Conservation (phyloP, 2,113 vertebrate genomes). For the Eclectus roratus region DNA sequence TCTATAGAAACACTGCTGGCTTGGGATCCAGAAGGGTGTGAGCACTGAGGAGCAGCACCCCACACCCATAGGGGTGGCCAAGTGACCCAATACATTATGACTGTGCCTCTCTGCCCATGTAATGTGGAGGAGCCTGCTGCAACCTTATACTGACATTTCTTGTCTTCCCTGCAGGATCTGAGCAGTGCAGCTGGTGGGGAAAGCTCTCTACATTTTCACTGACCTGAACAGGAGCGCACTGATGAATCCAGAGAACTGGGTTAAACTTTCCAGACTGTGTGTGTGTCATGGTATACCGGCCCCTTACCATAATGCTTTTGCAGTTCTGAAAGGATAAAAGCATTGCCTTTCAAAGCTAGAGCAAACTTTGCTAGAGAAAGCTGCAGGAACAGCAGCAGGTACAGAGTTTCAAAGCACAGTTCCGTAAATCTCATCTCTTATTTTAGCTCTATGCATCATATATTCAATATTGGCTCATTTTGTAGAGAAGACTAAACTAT, state of each 20-base stretch:
- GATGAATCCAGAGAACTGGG: fast-evolving
- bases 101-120: neutral
- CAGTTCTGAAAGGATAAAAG: neutral
- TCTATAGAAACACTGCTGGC: neutral
- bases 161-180: neutral
- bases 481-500: neutral
- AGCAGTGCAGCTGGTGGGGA: neutral
- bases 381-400: neutral
- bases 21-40: neutral
- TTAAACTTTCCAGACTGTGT: neutral
- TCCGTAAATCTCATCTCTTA: neutral
- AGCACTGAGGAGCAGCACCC: neutral
- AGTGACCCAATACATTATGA: fast-evolving
- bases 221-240: neutral
- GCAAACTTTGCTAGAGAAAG: neutral
- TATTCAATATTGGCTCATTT: neutral
- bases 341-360: neutral
- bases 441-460: neutral
- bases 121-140: fast-evolving
- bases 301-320: fast-evolving
- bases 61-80: fast-evolving
- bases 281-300: fast-evolving
- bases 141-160: fast-evolving
- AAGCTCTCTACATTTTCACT: neutral
- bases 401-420: neutral